phyloP scores from a whole-genome alignment of 2,797 vertebrate species.

The Chloroceryle inda region DNA sequence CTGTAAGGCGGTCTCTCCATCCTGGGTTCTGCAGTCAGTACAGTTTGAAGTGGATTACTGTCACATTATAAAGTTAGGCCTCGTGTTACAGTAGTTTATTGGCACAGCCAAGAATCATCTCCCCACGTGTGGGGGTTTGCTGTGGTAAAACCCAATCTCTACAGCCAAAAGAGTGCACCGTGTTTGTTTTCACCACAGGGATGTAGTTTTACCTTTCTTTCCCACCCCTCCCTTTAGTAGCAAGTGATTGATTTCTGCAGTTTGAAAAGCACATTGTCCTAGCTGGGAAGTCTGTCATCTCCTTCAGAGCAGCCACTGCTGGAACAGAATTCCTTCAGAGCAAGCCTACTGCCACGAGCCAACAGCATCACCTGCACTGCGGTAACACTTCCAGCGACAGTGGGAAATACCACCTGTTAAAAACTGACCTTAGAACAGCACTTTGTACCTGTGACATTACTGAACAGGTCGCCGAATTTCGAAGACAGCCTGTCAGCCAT shows the following conservation, averaged over 20 bases:
- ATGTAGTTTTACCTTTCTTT: neutral
- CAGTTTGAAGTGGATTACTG: neutral
- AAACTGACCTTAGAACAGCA: neutral
- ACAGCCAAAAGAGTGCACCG: neutral
- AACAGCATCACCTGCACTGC: neutral
- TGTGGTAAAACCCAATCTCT: neutral
- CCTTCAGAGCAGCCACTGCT: neutral
- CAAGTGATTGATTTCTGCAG: neutral
- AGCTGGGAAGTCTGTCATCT: neutral
- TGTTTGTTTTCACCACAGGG: neutral
- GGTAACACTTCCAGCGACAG: neutral
- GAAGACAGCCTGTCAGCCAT: neutral
- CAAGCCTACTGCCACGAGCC: neutral
- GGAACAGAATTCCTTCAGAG: neutral
- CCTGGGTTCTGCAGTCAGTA: slow-evolving; percentile 87
- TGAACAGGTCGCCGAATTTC: neutral
- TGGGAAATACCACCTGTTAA: neutral
- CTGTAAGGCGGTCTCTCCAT: slow-evolving; percentile 95
- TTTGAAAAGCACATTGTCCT: neutral
- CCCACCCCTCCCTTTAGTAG: neutral
- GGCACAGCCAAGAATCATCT: neutral
- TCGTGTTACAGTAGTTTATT: neutral
- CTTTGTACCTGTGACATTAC: neutral
- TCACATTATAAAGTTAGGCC: neutral
- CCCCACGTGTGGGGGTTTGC: rapidly evolving